Percentiles rank a stretch among this genome's conserved stretches.
Conservation (phyloP, 2,888 invertebrate species). For the Andrena bucephala region DNA sequence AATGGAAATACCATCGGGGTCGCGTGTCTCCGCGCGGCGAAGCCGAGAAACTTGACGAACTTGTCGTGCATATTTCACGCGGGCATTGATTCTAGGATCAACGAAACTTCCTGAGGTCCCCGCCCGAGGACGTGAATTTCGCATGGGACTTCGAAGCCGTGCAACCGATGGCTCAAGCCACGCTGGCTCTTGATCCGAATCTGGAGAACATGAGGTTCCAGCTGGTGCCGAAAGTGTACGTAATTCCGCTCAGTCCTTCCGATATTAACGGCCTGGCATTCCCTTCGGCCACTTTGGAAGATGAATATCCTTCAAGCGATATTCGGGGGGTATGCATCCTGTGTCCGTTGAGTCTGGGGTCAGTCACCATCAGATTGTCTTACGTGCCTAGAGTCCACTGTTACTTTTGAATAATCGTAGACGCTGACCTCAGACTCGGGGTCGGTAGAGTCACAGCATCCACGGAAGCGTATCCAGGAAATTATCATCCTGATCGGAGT, state of each 20-base stretch:
- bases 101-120: conserved; percentile 98
- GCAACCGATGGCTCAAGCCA: conserved; percentile 97
- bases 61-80: conserved; percentile 17
- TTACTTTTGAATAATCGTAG: too few species aligned
- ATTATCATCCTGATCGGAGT: too few species aligned
- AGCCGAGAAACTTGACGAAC: background rate
- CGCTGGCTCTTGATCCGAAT: conserved; percentile 97
- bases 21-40: background rate
- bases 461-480: too few species aligned
- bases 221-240: conserved; percentile 99
- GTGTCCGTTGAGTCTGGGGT: too few species aligned
- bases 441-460: too few species aligned
- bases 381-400: too few species aligned
- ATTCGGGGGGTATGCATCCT: background rate
- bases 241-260: conserved; percentile 70
- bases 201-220: conserved; percentile 99
- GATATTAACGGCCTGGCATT: too few species aligned
- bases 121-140: conserved; percentile 97
- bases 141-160: conserved; percentile 97
- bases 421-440: too few species aligned
- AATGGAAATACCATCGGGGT: background rate
- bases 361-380: too few species aligned
- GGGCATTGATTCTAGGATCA: conserved; percentile 90
- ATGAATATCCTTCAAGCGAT: too few species aligned
- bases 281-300: too few species aligned